phyloP scores from a whole-genome alignment of 2,888 invertebrate genomes.

The Gasteruption jaculator region DNA sequence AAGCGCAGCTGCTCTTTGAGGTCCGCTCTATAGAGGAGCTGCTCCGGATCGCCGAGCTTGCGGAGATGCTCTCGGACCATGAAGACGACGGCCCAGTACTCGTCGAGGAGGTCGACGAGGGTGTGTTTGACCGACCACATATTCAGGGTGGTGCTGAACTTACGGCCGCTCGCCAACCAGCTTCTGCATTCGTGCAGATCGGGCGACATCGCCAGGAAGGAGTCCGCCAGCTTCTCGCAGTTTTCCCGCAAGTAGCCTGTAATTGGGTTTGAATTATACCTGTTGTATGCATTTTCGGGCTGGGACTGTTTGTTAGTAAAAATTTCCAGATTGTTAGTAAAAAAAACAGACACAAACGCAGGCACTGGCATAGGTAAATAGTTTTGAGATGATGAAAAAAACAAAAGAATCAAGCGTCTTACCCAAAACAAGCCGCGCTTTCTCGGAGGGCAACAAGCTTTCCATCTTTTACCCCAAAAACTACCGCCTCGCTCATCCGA shows the following conservation, averaged over 20 bases:
- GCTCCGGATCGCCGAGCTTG: slow-evolving; percentile 38
- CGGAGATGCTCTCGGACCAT: slow-evolving; percentile 43
- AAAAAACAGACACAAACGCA: slow-evolving; percentile 1
- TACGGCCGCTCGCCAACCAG: slow-evolving; percentile 31
- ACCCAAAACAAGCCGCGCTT: slow-evolving; percentile 48
- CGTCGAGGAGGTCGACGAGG: too few species aligned
- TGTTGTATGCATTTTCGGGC: too few species aligned
- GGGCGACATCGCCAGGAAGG: slow-evolving; percentile 36
- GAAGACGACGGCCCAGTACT: too few species aligned
- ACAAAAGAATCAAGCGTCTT: too few species aligned
- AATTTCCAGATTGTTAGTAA: background rate
- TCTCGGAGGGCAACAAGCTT: slow-evolving; percentile 45
- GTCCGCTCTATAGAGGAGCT: slow-evolving; percentile 39
- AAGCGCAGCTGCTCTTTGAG: slow-evolving; percentile 44
- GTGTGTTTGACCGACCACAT: too few species aligned
- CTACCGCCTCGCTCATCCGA: too few species aligned
- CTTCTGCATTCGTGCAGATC: slow-evolving; percentile 38
- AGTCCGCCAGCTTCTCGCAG: slow-evolving; percentile 35
- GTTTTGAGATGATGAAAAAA: too few species aligned
- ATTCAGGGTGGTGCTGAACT: slow-evolving; percentile 39
- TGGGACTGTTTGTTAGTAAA: too few species aligned
- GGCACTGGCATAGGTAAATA: too few species aligned
- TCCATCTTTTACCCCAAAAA: slow-evolving; percentile 44
- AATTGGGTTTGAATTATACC: too few species aligned
- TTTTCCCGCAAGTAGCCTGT: slow-evolving; percentile 46